phyloP scores from a whole-genome alignment of 2,113 vertebrate species.

The Lepus europaeus region DNA sequence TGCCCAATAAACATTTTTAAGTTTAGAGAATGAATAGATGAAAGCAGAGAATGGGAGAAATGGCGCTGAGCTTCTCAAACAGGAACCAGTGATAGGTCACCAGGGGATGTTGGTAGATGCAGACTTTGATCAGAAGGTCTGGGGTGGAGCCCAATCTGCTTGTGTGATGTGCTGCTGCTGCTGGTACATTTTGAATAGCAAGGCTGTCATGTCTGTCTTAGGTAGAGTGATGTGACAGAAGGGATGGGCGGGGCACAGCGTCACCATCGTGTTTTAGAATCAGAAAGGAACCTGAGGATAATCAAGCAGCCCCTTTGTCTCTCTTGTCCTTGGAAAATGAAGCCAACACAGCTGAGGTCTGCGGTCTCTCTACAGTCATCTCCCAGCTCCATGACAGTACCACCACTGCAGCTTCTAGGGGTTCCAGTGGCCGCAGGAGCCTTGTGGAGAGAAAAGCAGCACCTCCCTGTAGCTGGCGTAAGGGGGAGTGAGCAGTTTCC shows the following conservation, averaged over 20 bases:
- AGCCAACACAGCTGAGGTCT: neutral
- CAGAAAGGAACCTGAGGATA: neutral
- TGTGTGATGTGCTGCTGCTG: neutral
- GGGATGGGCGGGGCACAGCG: neutral
- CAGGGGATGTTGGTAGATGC: neutral
- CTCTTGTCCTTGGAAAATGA: neutral
- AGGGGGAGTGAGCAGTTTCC: neutral
- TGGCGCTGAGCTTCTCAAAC: neutral
- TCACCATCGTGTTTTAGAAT: neutral
- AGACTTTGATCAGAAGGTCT: neutral
- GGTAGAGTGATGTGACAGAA: neutral
- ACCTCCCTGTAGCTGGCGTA: neutral
- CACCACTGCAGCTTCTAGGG: neutral
- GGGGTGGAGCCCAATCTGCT: neutral
- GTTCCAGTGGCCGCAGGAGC: neutral
- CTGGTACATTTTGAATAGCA: neutral
- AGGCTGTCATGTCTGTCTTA: neutral
- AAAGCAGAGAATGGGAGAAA: neutral
- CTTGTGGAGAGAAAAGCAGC: neutral
- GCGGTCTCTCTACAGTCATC: neutral
- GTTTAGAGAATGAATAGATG: neutral
- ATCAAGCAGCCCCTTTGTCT: neutral
- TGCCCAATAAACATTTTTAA: neutral
- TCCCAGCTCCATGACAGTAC: fast-evolving
- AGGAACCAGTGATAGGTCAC: neutral